Evolutionary conservation across 2,113 vertebrate species (phyloP), one percentile per base, ranked within the genome.

Genomic region (Campylomormyrus tamandua): DNA sequence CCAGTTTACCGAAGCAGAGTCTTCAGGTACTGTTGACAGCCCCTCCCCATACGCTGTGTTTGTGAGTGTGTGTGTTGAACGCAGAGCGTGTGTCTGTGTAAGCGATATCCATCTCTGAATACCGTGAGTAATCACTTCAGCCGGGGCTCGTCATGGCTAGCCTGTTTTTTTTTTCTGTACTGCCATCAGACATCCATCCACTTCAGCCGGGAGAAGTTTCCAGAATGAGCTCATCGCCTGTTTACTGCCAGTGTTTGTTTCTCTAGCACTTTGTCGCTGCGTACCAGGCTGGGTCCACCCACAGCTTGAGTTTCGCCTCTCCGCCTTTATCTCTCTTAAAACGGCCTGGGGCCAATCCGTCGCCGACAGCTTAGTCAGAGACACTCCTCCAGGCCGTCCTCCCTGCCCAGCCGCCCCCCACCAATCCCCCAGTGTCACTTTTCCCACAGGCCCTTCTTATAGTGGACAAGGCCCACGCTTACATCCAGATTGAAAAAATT

Each of bases 71-170:
- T 89, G 74, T 46, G 48, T 87, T 46, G 27, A 21, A 35, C 27
- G 0, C 15, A 19, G 86, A 39, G 50, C 13, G n/a, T 53, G 86
- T 88, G 87, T 83, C 31, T 83, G 15, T 83, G 77, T 39, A 39
- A 90, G n/a, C 39, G 83, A 87, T 85, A 90, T 87, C 58, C 58
- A 87, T 87, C 87, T 90, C 56, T 45, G 53, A 62, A 89, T 90
- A 77, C 83, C 89, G 86, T 45, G 49, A 70, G 83, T 70, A 90
- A 90, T 90, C 86, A 62, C 89, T 83, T 50, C 89, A 87, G 83
- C 83, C 84, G 70, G 84, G 83, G 27, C 89, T 50, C 42, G 83
- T 87, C 83, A 70, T 6, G 46, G 83, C 56, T 87, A 56, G 85
- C 50, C 85, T 42, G 84, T 90, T 83, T 52, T 35, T 90, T 90